Conservation (phyloP, 2,888 invertebrate genomes). For the Aphelenchoides bicaudatus region DNA sequence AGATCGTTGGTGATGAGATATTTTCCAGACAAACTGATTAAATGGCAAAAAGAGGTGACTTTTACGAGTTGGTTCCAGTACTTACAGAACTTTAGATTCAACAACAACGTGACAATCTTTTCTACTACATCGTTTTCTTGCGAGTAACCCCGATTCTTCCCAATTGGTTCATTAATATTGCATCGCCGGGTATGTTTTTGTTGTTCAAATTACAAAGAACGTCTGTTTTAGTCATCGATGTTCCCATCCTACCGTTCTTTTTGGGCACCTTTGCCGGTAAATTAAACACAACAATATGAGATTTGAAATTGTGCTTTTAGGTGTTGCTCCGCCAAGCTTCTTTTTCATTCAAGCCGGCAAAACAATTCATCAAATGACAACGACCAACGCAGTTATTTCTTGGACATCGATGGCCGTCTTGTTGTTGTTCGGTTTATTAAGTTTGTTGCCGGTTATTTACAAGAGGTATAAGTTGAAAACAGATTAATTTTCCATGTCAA, state of each 20-base stretch:
- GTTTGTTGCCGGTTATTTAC: constrained; percentile 82
- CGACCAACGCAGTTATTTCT: constrained; percentile 71
- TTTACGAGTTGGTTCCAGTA: background rate
- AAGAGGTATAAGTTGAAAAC: constrained; percentile 23
- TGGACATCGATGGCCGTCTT: constrained; percentile 79
- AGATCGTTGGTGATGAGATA: constrained; percentile 78
- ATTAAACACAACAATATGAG: too few species aligned
- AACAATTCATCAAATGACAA: constrained; percentile 85
- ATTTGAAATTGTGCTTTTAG: too few species aligned
- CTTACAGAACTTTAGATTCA: constrained; percentile 63
- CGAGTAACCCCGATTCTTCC: constrained; percentile 94
- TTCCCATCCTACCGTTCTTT: constrained; percentile 85
- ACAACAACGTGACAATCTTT: constrained; percentile 80
- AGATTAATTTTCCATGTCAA: too few species aligned
- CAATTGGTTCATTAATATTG: constrained; percentile 97
- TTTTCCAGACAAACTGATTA: constrained; percentile 79
- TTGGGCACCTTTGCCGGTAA: constrained; percentile 91
- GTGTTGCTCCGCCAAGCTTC: constrained; percentile 14
- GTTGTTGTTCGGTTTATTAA: constrained; percentile 75
- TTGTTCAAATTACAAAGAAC: too few species aligned
- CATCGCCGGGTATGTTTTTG: too few species aligned
- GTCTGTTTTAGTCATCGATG: too few species aligned
- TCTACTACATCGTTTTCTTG: constrained; percentile 93
- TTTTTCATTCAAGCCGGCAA: constrained; percentile 77
- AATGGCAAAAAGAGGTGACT: constrained; percentile 74